A percentile compares a stretch with the other conserved stretches of the same genome.
Evolutionary conservation across 2,888 invertebrate genomes (phyloP).

Genomic region (Cheilosia impressa): DNA sequence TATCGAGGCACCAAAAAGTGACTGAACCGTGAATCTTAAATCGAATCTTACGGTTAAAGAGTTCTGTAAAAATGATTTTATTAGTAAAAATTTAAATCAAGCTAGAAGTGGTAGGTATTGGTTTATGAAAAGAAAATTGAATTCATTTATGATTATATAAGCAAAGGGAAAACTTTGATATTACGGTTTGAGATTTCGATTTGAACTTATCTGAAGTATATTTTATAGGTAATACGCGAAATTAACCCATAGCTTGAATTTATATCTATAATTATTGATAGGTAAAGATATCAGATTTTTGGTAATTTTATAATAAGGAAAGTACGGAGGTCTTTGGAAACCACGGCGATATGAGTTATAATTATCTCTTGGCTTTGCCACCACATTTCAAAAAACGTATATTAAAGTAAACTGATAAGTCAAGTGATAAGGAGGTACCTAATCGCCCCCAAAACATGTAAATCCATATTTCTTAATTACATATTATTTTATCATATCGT

Average conservation of each 20-base stretch:
- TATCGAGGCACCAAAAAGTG: no score
- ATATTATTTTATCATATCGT: not conserved
- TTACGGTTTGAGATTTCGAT: no score
- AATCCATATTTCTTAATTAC: conserved; percentile 7
- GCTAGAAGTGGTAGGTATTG: no score
- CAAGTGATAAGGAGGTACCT: not conserved
- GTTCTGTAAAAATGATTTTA: no score
- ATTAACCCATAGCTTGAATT: not conserved
- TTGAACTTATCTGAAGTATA: not conserved
- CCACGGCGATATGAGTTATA: not conserved
- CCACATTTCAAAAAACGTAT: not conserved
- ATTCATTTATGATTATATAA: no score
- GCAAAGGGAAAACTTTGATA: no score
- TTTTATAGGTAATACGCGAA: not conserved
- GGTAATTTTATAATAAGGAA: conserved; percentile 21
- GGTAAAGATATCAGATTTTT: conserved; percentile 11
- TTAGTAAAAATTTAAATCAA: no score
- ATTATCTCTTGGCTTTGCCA: not conserved
- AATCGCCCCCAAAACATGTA: not conserved
- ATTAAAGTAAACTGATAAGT: not conserved
- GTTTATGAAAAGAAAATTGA: no score
- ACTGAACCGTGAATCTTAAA: no score
- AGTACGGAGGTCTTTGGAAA: conserved; percentile 14
- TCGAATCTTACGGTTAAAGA: no score
- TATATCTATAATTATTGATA: conserved; percentile 2